A percentile compares a stretch with the other conserved stretches of the same genome.
These are phyloP conservation scores for Zygogramma bicolorata DNA, from an alignment of 2,888 invertebrate species.

Conservation along the genomic window DNA sequence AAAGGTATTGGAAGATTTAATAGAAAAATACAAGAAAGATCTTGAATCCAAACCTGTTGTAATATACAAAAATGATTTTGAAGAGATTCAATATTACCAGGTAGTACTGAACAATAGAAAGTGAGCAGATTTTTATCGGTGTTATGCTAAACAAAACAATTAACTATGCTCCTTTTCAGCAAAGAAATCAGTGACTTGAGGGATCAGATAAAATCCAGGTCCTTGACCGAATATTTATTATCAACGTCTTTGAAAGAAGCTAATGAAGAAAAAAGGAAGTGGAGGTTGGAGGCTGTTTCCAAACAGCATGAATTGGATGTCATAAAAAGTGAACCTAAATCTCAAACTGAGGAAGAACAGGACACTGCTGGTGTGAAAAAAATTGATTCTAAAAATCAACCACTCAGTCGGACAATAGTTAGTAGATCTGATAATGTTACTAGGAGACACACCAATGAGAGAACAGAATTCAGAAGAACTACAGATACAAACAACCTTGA, in stretches of 20 bases:
- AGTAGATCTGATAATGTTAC: background rate
- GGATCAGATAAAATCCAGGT: constrained; percentile 30
- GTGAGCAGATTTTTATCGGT: constrained; percentile 20
- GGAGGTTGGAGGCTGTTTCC: constrained; percentile 41
- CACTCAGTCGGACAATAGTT: background rate
- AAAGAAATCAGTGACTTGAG: constrained; percentile 43
- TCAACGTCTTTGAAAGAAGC: constrained; percentile 41
- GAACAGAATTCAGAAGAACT: background rate
- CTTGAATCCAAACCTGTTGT: constrained; percentile 33
- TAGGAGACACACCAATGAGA: background rate
- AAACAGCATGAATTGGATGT: constrained; percentile 30
- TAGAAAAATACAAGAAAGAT: constrained; percentile 43
- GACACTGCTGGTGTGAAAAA: background rate
- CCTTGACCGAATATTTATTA: constrained; percentile 36
- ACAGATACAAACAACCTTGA: background rate
- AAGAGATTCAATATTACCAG: constrained; percentile 35
- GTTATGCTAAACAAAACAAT: background rate
- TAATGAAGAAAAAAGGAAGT: constrained; percentile 45
- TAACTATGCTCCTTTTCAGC: constrained; percentile 18
- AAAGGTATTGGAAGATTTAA: constrained; percentile 36
- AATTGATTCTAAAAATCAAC: background rate
- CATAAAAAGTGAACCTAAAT: constrained; percentile 4
- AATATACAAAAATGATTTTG: constrained; percentile 23
- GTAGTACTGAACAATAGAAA: constrained; percentile 28
- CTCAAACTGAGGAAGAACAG: background rate